phyloP scores from a whole-genome alignment of 1,140 invertebrate genomes.

The Camponotus floridanus region DNA sequence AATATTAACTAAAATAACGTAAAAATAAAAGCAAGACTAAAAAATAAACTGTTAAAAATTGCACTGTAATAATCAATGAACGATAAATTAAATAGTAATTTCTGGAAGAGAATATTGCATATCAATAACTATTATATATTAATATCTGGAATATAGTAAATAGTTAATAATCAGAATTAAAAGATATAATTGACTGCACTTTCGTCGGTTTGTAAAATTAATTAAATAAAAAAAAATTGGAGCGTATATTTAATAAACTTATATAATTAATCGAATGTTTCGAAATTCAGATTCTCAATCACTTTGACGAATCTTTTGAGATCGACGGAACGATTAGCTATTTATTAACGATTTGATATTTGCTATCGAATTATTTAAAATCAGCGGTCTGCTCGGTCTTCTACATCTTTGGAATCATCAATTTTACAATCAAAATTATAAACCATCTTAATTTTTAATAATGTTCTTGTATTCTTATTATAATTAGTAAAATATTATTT shows the following conservation, averaged over 20 bases:
- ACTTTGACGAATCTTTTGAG: background rate
- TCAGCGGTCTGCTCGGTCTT: slow-evolving; percentile 23
- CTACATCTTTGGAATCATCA: background rate
- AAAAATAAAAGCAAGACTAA: background rate
- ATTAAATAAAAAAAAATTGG: background rate
- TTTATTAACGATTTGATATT: background rate
- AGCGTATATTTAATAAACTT: background rate
- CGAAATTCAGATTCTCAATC: background rate
- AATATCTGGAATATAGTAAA: background rate
- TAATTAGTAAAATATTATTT: slow-evolving; percentile 33
- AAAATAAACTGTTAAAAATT: too few relatives aligned
- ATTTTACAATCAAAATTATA: slow-evolving; percentile 35
- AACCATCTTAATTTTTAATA: background rate
- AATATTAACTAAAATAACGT: background rate
- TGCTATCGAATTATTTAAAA: background rate
- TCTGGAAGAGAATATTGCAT: too few relatives aligned
- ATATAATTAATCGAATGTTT: background rate
- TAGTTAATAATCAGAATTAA: background rate
- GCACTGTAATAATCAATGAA: too few relatives aligned
- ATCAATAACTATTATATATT: too few relatives aligned
- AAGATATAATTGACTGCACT: slow-evolving; percentile 15
- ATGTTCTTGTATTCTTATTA: slow-evolving; percentile 12
- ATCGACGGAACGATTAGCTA: background rate
- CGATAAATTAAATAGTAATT: too few relatives aligned
- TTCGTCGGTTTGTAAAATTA: background rate